These are phyloP conservation scores for Megalurothrips usitatus DNA, from an alignment of 2,888 invertebrate species.

Conservation along the genomic window DNA sequence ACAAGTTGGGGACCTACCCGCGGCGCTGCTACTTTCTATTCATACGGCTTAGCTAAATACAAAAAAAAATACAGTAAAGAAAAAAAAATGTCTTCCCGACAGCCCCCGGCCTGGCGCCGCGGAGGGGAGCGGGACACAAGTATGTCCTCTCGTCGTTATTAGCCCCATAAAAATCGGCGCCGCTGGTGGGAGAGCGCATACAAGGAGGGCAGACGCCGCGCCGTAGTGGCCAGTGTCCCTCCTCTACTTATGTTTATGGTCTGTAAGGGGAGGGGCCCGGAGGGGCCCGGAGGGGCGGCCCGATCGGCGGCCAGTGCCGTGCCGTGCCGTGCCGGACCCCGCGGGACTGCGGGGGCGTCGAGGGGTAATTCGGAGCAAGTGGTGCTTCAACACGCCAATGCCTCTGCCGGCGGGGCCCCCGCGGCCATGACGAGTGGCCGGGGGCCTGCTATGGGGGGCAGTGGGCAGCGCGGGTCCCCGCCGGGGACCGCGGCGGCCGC, in stretches of 20 bases:
- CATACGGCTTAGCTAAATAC: too few relatives aligned
- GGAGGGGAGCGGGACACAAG: not conserved
- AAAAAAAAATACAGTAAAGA: too few relatives aligned
- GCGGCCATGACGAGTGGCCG: not conserved
- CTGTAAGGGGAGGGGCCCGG: not conserved
- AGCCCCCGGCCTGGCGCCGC: not conserved
- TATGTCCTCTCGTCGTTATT: conserved; percentile 17
- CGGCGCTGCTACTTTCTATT: too few relatives aligned
- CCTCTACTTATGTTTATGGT: conserved; percentile 4
- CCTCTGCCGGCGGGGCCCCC: not conserved
- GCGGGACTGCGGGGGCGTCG: not conserved
- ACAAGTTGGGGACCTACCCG: too few relatives aligned
- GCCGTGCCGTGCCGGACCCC: too few relatives aligned
- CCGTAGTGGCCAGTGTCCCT: not conserved
- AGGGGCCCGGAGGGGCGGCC: not conserved
- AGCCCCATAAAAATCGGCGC: conserved; percentile 19
- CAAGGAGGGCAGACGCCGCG: not conserved
- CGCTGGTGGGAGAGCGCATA: not conserved
- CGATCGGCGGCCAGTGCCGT: not conserved
- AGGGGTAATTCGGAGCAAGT: conserved; percentile 3
- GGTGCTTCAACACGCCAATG: not conserved
- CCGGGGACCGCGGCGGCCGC: not conserved
- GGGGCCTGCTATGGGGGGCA: not conserved
- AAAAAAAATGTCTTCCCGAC: too few relatives aligned
- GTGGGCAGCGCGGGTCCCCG: not conserved